These are phyloP conservation scores for Melangyna quadrimaculata DNA, from an alignment of 2,888 invertebrate genomes.

Conservation along the genomic window DNA sequence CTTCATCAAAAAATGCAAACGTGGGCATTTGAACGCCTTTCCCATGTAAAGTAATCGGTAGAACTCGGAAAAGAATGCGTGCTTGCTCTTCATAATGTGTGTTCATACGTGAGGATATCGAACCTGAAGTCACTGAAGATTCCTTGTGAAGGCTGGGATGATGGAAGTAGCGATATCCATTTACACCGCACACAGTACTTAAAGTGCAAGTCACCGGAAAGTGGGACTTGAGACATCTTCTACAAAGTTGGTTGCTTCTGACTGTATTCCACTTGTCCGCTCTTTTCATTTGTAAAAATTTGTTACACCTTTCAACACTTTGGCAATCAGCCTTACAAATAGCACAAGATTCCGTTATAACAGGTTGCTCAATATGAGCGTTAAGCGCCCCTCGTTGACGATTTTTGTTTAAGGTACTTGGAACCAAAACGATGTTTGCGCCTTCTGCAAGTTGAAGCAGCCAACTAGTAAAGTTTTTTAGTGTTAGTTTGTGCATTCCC, in stretches of 20 bases:
- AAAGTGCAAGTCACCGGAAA: background rate
- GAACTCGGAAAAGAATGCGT: background rate
- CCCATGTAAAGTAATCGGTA: background rate
- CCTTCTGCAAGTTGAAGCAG: slow-evolving; percentile 50
- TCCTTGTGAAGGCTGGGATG: background rate
- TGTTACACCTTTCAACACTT: background rate
- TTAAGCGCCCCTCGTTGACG: slow-evolving; percentile 43
- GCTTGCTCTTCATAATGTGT: background rate
- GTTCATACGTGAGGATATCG: background rate
- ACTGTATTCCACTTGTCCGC: background rate
- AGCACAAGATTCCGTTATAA: background rate
- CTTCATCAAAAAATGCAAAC: background rate
- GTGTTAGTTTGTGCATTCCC: slow-evolving; percentile 53
- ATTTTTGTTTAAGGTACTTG: background rate
- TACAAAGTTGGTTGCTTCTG: background rate
- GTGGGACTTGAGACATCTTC: background rate
- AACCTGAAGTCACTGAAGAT: background rate
- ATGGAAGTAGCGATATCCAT: background rate
- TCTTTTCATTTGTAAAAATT: background rate
- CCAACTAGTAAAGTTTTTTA: slow-evolving; percentile 44
- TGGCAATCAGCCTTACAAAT: background rate
- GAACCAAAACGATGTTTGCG: slow-evolving; percentile 38
- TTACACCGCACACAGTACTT: background rate
- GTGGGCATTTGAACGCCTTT: background rate
- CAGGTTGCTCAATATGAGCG: background rate